Percentiles rank a stretch among this genome's conserved stretches.
phyloP scores from a whole-genome alignment of 2,888 invertebrate species.

The Hylaea fasciaria region DNA sequence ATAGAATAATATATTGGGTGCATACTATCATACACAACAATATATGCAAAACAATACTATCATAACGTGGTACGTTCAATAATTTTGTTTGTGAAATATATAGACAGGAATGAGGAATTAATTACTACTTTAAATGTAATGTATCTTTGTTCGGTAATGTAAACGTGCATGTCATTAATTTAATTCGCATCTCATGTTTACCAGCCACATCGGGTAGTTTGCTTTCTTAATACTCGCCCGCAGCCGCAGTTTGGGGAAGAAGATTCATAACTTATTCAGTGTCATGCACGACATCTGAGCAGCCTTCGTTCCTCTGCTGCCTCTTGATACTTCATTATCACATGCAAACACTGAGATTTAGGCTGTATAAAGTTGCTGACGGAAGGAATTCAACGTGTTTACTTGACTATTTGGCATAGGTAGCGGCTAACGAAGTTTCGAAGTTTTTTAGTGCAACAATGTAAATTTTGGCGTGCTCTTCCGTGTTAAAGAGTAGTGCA shows the following conservation, averaged over 20 bases:
- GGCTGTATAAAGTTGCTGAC: conserved; percentile 19
- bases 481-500: no score
- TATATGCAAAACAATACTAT: no score
- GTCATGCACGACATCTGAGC: conserved; percentile 65
- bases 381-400: background rate
- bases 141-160: conserved; percentile 13
- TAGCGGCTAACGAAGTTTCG: no score
- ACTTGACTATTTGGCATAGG: no score
- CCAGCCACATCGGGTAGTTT: conserved; percentile 46
- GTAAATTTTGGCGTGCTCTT: no score
- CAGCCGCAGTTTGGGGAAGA: conserved; percentile 51
- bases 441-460: no score
- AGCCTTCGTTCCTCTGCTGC: conserved; percentile 52
- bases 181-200: conserved; percentile 43
- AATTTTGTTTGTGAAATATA: background rate
- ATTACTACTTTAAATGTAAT: conserved; percentile 1
- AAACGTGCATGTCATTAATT: conserved; percentile 24
- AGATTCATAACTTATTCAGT: conserved; percentile 72
- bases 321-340: conserved; percentile 68
- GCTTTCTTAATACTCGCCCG: conserved; percentile 56
- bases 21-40: no score
- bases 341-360: conserved; percentile 67
- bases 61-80: no score
- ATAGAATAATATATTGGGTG: no score
- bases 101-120: background rate